Evolutionary conservation across 2,113 vertebrate species (phyloP), one percentile per base, ranked within the genome.

Genomic region (Syngnathus scovelli): DNA sequence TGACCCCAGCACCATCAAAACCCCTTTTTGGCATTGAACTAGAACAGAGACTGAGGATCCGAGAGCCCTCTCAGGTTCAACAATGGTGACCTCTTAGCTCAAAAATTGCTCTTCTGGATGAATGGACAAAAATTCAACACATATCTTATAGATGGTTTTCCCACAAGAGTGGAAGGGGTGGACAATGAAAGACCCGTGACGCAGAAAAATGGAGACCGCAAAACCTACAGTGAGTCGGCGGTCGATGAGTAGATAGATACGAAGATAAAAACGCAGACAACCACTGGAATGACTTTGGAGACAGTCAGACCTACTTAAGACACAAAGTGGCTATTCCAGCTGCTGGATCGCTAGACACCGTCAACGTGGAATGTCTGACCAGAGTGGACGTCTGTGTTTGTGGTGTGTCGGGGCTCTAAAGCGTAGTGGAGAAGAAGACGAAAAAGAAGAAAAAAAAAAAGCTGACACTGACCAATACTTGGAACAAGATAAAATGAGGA

Each of bases 361-460:
- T 76, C 71, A 80, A 48, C 68, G 63, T 61, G 78, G 83, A 89
- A 88, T 85, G 85, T 87, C 79, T 79, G 70, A 69, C 43, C 51
- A 67, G 73, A 69, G 36, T 62, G 64, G 68, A 64, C 55, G 78
- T 82, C 68, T 80, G 70, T 5, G 64, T 64, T 78, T 38, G 5
- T 81, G 79, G 84, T 64, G 63, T 48, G 63, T 51, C 41, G 43
- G 7, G 36, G 19, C 71, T 67, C 64, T 72, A 64, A 46, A 43
- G 60, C 23, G 46, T 66, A 61, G 60, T 51, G 27, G 27, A 33
- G 27, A 33, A 33, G 27, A 33, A 15, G 19, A n/a, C n/a, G 11
- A 49, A 58, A 43, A 59, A 12, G n/a, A n/a, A n/a, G n/a, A n/a
- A 65, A 36, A 6, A 48, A 12, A 74, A 75, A 69, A 54, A 59